A percentile compares a stretch with the other conserved stretches of the same genome.
Evolutionary conservation across 2,113 vertebrate species (phyloP).

Genomic region (Archocentrus centrarchus): DNA sequence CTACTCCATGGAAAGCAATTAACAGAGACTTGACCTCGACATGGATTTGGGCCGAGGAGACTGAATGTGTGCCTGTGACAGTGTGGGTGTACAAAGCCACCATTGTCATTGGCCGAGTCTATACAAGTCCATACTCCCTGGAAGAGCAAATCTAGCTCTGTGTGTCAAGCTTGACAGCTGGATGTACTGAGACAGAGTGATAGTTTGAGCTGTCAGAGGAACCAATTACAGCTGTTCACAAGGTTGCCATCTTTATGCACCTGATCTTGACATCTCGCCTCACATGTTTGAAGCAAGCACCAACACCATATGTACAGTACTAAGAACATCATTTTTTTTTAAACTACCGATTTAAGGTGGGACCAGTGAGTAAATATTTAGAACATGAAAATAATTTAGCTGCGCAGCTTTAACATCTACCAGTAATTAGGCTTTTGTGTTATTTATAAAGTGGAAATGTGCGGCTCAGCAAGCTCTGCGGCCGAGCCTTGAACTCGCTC

Average conservation of each 20-base stretch:
- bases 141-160: constrained; percentile 21
- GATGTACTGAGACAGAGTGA: neutral
- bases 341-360: constrained; percentile 27
- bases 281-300: neutral
- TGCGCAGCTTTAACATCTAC: constrained; percentile 2
- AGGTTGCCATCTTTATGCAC: constrained; percentile 11
- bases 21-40: constrained; percentile 70
- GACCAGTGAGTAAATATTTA: constrained; percentile 29
- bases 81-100: constrained; percentile 26
- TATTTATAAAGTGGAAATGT: constrained; percentile 28
- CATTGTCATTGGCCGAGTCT: constrained; percentile 41
- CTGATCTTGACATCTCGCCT: constrained; percentile 1
- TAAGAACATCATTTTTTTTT: neutral
- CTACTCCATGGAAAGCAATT: constrained; percentile 69
- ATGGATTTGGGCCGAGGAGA: constrained; percentile 52
- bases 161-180: neutral
- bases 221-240: constrained; percentile 35
- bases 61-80: constrained; percentile 48
- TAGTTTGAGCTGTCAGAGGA: constrained; percentile 18
- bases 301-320: neutral
- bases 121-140: neutral
- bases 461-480: neutral
- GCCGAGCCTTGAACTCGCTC: neutral
- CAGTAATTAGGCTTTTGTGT: constrained; percentile 35
- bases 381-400: neutral